Conservation (phyloP, 2,113 vertebrate species). For the Elaphurus davidianus region DNA sequence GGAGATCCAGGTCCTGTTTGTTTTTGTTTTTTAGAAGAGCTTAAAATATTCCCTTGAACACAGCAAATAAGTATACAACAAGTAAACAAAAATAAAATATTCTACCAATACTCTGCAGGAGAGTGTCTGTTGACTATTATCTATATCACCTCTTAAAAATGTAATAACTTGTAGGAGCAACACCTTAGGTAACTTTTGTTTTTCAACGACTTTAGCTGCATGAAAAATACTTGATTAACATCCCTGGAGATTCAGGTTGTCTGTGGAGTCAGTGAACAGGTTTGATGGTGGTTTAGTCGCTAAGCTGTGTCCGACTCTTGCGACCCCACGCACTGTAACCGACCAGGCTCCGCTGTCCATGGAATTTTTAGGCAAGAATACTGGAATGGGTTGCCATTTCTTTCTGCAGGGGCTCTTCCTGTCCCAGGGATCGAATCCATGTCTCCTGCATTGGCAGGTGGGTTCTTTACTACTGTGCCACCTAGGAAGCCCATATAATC, state of each 20-base stretch:
- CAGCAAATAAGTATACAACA: neutral
- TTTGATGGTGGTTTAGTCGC: neutral
- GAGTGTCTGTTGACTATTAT: neutral
- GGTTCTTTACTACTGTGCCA: neutral
- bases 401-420: neutral
- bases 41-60: neutral
- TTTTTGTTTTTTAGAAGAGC: neutral
- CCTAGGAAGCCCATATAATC: neutral
- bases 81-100: neutral
- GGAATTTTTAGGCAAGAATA: neutral
- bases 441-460: neutral
- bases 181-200: neutral
- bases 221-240: constrained; percentile 21
- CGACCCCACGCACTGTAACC: neutral
- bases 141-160: neutral
- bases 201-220: neutral
- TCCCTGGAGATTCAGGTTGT: constrained; percentile 31
- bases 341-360: neutral
- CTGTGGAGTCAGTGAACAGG: neutral
- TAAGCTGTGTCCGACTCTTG: neutral
- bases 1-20: neutral
- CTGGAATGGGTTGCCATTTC: neutral
- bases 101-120: neutral
- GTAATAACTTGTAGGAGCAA: neutral
- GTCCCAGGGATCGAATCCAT: neutral